These are phyloP conservation scores for Crocuta crocuta DNA, from an alignment of 2,113 vertebrate species.

Conservation along the genomic window DNA sequence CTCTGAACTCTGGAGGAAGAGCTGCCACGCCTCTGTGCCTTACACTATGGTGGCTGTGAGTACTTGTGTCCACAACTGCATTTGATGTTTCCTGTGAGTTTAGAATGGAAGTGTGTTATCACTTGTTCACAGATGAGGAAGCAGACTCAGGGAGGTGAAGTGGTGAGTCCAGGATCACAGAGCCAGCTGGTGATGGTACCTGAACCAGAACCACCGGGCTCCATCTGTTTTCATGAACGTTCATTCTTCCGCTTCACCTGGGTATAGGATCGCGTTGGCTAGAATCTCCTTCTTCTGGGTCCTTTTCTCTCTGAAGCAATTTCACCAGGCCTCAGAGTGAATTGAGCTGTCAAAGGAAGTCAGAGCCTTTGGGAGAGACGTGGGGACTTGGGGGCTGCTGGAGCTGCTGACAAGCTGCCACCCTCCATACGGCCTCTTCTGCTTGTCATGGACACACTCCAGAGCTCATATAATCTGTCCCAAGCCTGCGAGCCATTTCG, in stretches of 20 bases:
- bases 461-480: slow-evolving; percentile 36
- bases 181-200: background rate
- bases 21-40: background rate
- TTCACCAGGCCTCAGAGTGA: background rate
- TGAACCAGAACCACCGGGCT: background rate
- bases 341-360: background rate
- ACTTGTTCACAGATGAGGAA: background rate
- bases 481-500: slow-evolving; percentile 6
- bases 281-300: background rate
- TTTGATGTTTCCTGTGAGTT: too few relatives aligned
- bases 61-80: background rate
- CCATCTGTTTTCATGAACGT: background rate
- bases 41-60: too few relatives aligned
- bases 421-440: slow-evolving; percentile 64
- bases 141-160: background rate
- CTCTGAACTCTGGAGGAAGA: background rate
- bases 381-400: slow-evolving; percentile 59
- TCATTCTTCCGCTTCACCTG: background rate
- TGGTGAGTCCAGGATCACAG: background rate
- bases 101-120: background rate
- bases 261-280: background rate
- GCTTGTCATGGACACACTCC: slow-evolving; percentile 63
- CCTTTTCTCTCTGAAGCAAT: background rate
- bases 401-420: slow-evolving; percentile 53
- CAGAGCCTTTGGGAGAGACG: slow-evolving; percentile 42